These are phyloP conservation scores for Corbicula japonica DNA, from an alignment of 2,888 invertebrate genomes.

Conservation along the genomic window DNA sequence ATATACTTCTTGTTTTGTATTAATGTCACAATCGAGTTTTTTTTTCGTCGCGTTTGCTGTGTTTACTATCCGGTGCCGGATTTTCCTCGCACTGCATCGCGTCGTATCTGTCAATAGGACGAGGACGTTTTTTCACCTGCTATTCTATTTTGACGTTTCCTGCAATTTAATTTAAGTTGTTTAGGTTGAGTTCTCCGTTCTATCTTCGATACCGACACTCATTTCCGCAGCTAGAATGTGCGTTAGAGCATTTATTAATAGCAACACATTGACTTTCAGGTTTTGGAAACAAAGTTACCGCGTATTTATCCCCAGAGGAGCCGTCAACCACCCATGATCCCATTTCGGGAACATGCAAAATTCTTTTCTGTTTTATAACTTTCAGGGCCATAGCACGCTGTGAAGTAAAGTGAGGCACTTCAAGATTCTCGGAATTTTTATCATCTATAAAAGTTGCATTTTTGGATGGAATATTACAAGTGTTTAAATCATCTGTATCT, in stretches of 20 bases:
- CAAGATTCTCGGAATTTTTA: neutral
- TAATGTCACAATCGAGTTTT: no score
- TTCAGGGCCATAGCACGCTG: neutral
- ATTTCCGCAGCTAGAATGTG: constrained; percentile 12
- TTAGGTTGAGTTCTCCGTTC: neutral
- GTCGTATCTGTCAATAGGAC: constrained; percentile 2
- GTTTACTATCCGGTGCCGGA: neutral
- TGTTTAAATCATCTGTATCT: no score
- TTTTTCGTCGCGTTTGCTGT: no score
- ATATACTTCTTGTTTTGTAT: no score
- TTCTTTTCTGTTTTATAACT: neutral
- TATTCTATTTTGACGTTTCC: constrained; percentile 6
- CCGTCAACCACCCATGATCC: neutral
- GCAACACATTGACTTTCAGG: constrained; percentile 1
- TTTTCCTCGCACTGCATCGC: neutral
- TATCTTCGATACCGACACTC: constrained; percentile 6
- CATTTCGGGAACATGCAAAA: neutral
- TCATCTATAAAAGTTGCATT: neutral
- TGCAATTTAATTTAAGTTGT: neutral
- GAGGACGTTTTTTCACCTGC: neutral
- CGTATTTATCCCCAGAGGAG: neutral
- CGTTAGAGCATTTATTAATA: neutral
- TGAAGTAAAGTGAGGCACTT: neutral
- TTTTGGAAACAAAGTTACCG: neutral
- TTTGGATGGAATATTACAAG: no score